Evolutionary conservation across 1,140 invertebrate species (phyloP), one percentile per base, ranked within the genome.

Genomic region (Caenorhabditis brenneri): DNA sequence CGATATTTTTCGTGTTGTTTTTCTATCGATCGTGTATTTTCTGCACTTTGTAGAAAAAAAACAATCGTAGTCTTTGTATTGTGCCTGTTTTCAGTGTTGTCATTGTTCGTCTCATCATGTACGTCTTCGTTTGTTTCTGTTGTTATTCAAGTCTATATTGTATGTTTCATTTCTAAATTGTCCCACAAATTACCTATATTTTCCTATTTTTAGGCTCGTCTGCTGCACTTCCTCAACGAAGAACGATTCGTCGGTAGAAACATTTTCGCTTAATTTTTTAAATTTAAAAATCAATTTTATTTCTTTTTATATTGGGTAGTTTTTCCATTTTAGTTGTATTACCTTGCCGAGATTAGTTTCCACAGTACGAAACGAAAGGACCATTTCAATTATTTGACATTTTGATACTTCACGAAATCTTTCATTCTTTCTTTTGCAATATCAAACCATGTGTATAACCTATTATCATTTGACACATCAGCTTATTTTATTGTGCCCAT

Each of bases 221-320:
- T 58, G 85, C 85, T 48, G 85, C 85, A 51, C 79, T 86, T 31
- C 85, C 83, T 79, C 58, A 81, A 78, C 79, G 78, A 31, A 86
- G 85, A 85, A 81, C 85, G 80, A 85, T 74, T 53, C 84, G 79
- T 51, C 53, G 60, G 46, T 74, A 82, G 60, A 74, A 74, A 74
- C 65, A 74, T 74, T 74, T 74, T 74, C 65, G 65, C 65, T 46
- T 58, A 60, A 60, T 55, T 42, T 81, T 81, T 58, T 7, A 55
- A 55, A 22, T n/a, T n/a, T n/a, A n/a, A n/a, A n/a, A n/a, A n/a
- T n/a, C 7, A 19, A 81, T 55, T 53, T 10, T 48, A 22, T 31
- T 33, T 10, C 12, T 22, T 80, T 74, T 74, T 42, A 42, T 36
- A 74, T 74, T 74, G 65, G 65, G 65, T 74, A 74, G 65, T 74